These are phyloP conservation scores for Meghimatium bilineatum DNA, from an alignment of 2,888 invertebrate species.

Conservation along the genomic window DNA sequence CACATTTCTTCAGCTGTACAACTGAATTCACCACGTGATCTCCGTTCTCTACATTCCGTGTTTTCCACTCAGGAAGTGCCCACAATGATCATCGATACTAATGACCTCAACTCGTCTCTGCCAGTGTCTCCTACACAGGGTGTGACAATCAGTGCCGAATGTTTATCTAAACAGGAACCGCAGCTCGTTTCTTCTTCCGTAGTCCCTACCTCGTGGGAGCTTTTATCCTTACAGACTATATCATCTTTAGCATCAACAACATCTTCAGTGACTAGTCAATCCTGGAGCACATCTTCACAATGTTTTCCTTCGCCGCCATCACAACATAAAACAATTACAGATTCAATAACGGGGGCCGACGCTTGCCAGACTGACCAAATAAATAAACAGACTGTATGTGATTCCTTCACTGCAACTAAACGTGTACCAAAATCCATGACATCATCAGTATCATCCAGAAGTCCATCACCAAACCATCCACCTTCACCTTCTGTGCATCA, in stretches of 20 bases:
- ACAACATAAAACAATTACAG: neutral
- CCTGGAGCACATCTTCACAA: neutral
- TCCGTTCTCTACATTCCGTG: conserved; percentile 15
- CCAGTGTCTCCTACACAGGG: conserved; percentile 53
- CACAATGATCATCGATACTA: conserved; percentile 52
- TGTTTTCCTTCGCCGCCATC: conserved; percentile 1
- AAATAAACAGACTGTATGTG: conserved; percentile 1
- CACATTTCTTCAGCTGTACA: conserved; percentile 33
- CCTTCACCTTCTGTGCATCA: conserved; percentile 5
- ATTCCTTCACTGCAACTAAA: conserved; percentile 1
- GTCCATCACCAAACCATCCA: conserved; percentile 25
- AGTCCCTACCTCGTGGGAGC: conserved; percentile 38
- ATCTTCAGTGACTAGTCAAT: conserved; percentile 11
- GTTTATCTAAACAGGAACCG: conserved; percentile 30
- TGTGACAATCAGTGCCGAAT: conserved; percentile 47
- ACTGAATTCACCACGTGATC: conserved; percentile 36
- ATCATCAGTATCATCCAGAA: neutral
- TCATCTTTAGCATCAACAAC: conserved; percentile 31
- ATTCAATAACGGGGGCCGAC: neutral
- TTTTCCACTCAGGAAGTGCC: neutral
- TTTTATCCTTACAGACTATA: neutral
- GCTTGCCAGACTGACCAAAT: neutral
- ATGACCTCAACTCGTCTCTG: conserved; percentile 43
- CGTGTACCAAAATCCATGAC: neutral
- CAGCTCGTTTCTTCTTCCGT: conserved; percentile 32